Percentiles rank a stretch among this genome's conserved stretches.
phyloP scores from a whole-genome alignment of 2,797 vertebrate species.

The Darevskia nairensis region DNA sequence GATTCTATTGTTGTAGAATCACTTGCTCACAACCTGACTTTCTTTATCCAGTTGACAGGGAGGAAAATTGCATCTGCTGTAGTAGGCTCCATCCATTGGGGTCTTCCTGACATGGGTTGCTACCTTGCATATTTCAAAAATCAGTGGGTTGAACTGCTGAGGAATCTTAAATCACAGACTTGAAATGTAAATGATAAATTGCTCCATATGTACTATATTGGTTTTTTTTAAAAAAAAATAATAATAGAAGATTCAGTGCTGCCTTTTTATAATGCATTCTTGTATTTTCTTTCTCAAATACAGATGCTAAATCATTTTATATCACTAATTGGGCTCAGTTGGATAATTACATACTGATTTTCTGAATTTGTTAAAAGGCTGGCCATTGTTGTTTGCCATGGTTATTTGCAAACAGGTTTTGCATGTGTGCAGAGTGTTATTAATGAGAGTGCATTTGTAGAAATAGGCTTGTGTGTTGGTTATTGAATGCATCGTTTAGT shows the following conservation, averaged over 20 bases:
- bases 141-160: not conserved
- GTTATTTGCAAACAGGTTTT: constrained; percentile 2
- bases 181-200: not conserved
- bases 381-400: not conserved
- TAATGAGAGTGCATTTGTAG: constrained; percentile 47
- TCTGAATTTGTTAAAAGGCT: constrained; percentile 11
- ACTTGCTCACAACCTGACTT: not conserved
- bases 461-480: constrained; percentile 41
- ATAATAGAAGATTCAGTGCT: not conserved
- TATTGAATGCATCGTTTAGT: constrained; percentile 43
- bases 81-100: not conserved
- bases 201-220: not conserved
- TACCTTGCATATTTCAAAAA: not conserved
- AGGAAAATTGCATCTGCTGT: not conserved
- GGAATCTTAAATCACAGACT: not conserved
- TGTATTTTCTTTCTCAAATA: not conserved
- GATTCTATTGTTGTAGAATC: not conserved
- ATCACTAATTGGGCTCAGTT: not conserved
- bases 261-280: not conserved
- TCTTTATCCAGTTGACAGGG: not conserved
- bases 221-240: not conserved
- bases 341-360: constrained; percentile 3
- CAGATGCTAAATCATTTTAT: not conserved
- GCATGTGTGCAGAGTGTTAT: not conserved
- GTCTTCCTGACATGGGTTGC: not conserved